Base-by-base conservation (phyloP, 2,113 vertebrate species). In the Numida meleagris region DNA sequence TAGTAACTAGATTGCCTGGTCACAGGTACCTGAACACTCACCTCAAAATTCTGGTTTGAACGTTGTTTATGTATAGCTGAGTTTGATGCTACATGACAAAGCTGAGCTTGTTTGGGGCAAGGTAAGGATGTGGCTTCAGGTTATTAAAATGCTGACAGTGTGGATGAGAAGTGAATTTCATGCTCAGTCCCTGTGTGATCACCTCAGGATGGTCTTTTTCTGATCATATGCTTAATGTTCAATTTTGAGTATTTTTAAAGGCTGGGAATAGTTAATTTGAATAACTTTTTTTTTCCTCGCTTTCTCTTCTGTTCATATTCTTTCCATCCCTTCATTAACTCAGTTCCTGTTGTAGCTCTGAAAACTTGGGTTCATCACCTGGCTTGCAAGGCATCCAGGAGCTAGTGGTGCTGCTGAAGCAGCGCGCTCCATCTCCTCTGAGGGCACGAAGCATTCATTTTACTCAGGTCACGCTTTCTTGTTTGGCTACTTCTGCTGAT, bases 221-320 rank as follows among this genome's bases (percentile, higher is more conserved):
- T 46, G n/a, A 1, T 65, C 0, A 0, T 78, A 78, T 72, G 25
- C 36, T 4, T 14, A 36, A 1, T 3, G 0, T n/a, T 86, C 18
- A 4, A 1, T 58, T 88, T 33, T 46, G 12, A 21, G 24, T 46
- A 2, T 82, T 86, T 66, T 48, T 7, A 14, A 43, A 40, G 45
- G 29, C 45, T 77, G 68, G 10, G 63, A 43, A n/a, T 38, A 55
- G 14, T 58, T 82, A 57, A 62, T 21, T 27, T 46, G 15, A 40
- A 8, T 23, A 31, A 10, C 5, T 40, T 38, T 50, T 36, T 48
- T 27, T 3, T 33, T 57, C 68, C 15, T 21, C 2, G 34, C 3
- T 36, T 57, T 76, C 21, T 25, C 2, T 33, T 40, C 27, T 61
- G 7, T 83, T 62, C 2, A 0, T 65, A 9, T 29, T 70, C 5